These are phyloP conservation scores for Acanthornis magna DNA, from an alignment of 2,797 vertebrate genomes.

Conservation along the genomic window DNA sequence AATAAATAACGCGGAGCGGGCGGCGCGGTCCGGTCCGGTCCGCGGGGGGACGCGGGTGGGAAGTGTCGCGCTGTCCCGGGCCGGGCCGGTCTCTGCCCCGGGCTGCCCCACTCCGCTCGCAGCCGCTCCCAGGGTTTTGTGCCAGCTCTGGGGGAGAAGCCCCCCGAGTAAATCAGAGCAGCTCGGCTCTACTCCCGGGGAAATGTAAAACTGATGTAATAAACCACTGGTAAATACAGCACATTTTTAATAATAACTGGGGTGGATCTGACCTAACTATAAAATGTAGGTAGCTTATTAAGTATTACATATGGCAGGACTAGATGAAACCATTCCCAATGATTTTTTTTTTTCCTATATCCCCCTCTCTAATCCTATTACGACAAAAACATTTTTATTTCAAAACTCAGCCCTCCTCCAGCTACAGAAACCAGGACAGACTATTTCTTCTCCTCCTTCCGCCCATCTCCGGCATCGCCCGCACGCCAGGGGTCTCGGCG, in stretches of 20 bases:
- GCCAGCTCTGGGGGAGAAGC: background rate
- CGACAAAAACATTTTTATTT: slow-evolving; percentile 67
- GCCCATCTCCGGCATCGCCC: slow-evolving; percentile 20
- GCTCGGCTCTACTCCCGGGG: slow-evolving; percentile 52
- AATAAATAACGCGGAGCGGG: slow-evolving; percentile 33
- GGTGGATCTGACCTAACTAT: slow-evolving; percentile 74
- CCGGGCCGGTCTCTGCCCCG: background rate
- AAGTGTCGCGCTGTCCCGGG: background rate
- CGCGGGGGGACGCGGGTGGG: background rate
- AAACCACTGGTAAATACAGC: slow-evolving; percentile 75
- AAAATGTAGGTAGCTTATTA: slow-evolving; percentile 75
- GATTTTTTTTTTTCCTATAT: slow-evolving; percentile 32
- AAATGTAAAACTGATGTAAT: slow-evolving; percentile 72
- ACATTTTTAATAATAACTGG: slow-evolving; percentile 72
- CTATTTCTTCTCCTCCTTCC: slow-evolving; percentile 15
- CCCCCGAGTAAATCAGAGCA: slow-evolving; percentile 52
- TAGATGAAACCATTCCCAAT: slow-evolving; percentile 70
- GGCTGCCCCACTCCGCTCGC: background rate
- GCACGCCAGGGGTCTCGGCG: slow-evolving; percentile 50
- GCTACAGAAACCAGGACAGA: slow-evolving; percentile 46
- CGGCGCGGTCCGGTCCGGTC: background rate
- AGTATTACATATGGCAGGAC: slow-evolving; percentile 76
- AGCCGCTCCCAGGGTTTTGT: background rate
- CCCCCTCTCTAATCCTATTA: slow-evolving; percentile 67
- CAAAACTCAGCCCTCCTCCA: slow-evolving; percentile 61